Base-by-base conservation (phyloP, 2,113 vertebrate genomes). In the Grammatotria lemairii region DNA sequence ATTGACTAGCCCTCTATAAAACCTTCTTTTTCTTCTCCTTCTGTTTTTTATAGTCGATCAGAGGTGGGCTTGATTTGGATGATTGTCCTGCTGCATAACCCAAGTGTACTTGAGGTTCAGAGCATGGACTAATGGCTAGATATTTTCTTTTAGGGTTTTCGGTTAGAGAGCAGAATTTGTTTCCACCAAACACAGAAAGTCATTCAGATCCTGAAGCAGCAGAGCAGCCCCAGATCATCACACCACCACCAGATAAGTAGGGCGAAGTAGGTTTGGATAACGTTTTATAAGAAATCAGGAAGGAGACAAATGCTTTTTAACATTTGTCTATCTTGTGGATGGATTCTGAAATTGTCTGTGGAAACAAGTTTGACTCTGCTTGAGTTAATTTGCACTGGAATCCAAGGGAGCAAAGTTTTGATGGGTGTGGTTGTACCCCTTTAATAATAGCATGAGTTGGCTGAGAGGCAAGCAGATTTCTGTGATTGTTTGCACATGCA, bases 141-240 rank as follows among this genome's bases (percentile, higher is more conserved):
- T 40, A 21, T 8, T 40, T 40, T 40, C 11, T 13, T 68, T 68
- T 14, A 40, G 11, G 19, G 4, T 40, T 68, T 40, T 68, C 0
- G 4, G 63, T 38, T 14, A 68, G 35, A 40, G 63, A 68, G 35
- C 35, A 40, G 11, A 68, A 68, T 4, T 65, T 40, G 63, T 38
- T 21, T 21, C 63, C 1, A 40, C 11, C 19, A 0, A 68, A 38
- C 60, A 38, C 60, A 0, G 31, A 12, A 65, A 65, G 0, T 65
- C 60, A 65, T 65, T 65, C 33, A 65, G 19, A 65, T 65, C 33
- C 60, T 65, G 33, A 65, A 65, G 33, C 33, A n/a, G 33, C 60
- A 65, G 33, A 65, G 31, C 60, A 65, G 60, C 60, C 60, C 33
- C 33, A 65, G 10, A 65, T 0, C 60, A 65, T 38, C 19, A 65